Percentiles rank a stretch among this genome's conserved stretches.
phyloP scores from a whole-genome alignment of 2,797 vertebrate species.

The Sarcoramphus papa region DNA sequence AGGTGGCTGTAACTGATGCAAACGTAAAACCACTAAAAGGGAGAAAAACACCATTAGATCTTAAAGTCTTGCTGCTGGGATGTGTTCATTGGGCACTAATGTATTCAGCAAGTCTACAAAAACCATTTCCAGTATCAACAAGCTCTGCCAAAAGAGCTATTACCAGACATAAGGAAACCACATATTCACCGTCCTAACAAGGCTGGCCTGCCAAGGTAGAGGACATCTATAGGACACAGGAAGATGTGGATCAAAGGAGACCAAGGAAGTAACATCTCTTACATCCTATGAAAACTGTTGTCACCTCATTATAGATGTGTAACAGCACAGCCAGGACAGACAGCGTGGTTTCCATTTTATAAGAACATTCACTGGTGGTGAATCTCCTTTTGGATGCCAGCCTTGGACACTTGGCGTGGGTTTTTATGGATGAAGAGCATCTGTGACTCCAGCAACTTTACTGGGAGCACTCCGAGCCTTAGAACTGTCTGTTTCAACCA shows the following conservation, averaged over 20 bases:
- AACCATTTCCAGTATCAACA: conserved; percentile 12
- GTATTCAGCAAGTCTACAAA: conserved; percentile 32
- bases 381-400: not conserved
- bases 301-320: not conserved
- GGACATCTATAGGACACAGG: not conserved
- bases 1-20: not conserved
- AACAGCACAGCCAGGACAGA: not conserved
- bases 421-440: not conserved
- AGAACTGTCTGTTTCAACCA: not conserved
- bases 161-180: conserved; percentile 56
- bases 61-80: not conserved
- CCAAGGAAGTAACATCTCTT: not conserved
- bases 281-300: not conserved
- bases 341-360: not conserved
- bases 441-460: not conserved
- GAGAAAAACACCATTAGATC: conserved; percentile 9
- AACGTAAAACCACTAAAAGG: conserved; percentile 29
- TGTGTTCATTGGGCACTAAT: conserved; percentile 16
- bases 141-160: conserved; percentile 42
- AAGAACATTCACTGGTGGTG: not conserved
- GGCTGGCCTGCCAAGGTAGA: not conserved
- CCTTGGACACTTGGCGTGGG: not conserved
- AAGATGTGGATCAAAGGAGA: not conserved
- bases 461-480: not conserved
- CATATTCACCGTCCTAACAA: not conserved